Conservation (phyloP, 2,888 invertebrate species). For the Polyommatus icarus region DNA sequence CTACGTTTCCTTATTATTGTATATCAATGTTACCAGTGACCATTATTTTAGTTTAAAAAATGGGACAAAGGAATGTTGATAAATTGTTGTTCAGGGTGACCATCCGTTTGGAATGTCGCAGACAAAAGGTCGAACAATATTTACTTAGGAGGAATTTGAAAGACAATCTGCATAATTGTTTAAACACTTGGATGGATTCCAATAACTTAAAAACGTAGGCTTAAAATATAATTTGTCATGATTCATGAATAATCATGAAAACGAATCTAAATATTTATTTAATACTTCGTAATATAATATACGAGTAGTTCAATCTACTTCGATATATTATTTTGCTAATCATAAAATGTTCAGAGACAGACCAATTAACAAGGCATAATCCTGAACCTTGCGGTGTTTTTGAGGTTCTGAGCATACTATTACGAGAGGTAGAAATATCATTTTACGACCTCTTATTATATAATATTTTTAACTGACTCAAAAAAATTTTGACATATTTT, state of each 20-base stretch:
- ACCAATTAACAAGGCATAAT: too few species aligned
- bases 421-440: too few species aligned
- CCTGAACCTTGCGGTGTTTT: too few species aligned
- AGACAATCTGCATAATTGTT: slow-evolving; percentile 16
- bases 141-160: neutral
- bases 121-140: neutral
- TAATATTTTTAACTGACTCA: too few species aligned
- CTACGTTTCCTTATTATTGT: neutral
- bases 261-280: too few species aligned
- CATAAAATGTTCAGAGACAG: too few species aligned
- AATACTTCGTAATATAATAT: too few species aligned
- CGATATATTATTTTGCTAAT: too few species aligned
- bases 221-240: neutral
- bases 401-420: too few species aligned
- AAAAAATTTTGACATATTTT: too few species aligned
- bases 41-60: slow-evolving; percentile 12
- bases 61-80: neutral
- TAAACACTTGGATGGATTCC: neutral
- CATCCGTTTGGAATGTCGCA: neutral
- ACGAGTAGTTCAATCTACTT: too few species aligned
- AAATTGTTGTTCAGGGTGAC: neutral
- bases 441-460: too few species aligned
- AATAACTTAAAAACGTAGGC: neutral
- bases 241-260: neutral
- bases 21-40: neutral